Conservation (phyloP, 2,113 vertebrate species). For the Tetraodon nigroviridis region DNA sequence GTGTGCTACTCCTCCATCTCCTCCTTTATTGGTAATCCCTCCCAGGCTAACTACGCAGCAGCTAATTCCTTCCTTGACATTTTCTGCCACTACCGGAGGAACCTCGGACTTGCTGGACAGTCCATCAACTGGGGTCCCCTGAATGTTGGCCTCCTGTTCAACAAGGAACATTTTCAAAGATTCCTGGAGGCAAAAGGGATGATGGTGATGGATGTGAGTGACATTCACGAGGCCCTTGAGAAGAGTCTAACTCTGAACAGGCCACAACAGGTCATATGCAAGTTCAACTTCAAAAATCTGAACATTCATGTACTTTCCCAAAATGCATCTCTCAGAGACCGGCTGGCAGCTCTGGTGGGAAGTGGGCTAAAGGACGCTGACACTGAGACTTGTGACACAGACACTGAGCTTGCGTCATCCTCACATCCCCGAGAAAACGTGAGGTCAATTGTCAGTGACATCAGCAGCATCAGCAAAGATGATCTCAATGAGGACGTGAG, state of each 20-base stretch:
- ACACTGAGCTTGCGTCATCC: constrained; percentile 35
- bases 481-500: constrained; percentile 68
- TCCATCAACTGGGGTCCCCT: constrained; percentile 85
- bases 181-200: constrained; percentile 78
- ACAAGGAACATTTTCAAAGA: constrained; percentile 74
- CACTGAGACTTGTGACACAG: constrained; percentile 8
- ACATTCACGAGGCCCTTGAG: constrained; percentile 76
- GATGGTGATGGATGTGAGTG: constrained; percentile 71
- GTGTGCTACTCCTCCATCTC: constrained; percentile 85
- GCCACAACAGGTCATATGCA: constrained; percentile 76
- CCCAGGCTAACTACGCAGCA: constrained; percentile 83
- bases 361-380: constrained; percentile 51
- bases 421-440: constrained; percentile 56
- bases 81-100: constrained; percentile 82
- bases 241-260: constrained; percentile 73
- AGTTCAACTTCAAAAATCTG: constrained; percentile 75
- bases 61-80: constrained; percentile 84
- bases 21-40: constrained; percentile 81
- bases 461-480: constrained; percentile 47
- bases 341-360: constrained; percentile 64
- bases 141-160: constrained; percentile 78
- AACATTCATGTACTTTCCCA: constrained; percentile 58
- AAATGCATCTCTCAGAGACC: constrained; percentile 67
- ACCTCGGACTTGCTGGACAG: constrained; percentile 78
- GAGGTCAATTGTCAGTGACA: constrained; percentile 67